Evolutionary conservation across 2,113 vertebrate genomes (phyloP), one percentile per base, ranked within the genome.

Genomic region (Saimiri boliviensis): DNA sequence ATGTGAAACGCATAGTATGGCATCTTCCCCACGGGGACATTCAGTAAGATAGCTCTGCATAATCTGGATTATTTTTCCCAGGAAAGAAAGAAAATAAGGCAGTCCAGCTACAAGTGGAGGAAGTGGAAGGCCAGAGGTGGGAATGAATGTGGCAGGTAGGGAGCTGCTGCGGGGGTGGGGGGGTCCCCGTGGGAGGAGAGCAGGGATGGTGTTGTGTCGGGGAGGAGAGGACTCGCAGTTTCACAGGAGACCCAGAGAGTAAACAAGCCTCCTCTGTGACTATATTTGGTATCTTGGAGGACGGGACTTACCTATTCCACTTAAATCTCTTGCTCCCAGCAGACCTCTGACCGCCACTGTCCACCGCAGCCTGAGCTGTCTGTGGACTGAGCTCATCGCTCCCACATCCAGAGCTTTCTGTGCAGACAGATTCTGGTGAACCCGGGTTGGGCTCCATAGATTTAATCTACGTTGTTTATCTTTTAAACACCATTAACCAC

Each of bases 401-500:
- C 42, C n/a, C 56, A 27, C 5, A 0, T 0, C 0, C 4, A 70
- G 56, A 54, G 80, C 84, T 3, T 10, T n/a, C 80, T 45, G 66
- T 35, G 37, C 14, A 35, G 32, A 52, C 49, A 13, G 76, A 66
- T 49, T 6, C 47, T 0, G 0, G 77, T 32, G 58, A 86, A 10
- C 74, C 2, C 40, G 42, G 81, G 85, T 94, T 93, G 40, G 35
- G 83, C 52, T 5, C 16, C 1, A 17, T n/a, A 90, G 95, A 86
- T 93, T 95, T 98, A 85, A 89, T 88, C 96, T 96, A 19, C 82
- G 68, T 77, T 97, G 97, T 98, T 98, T 98, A 97, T 98, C 98
- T 98, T 98, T 97, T 79, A 95, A 97, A 95, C 97, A 97, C 84
- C 95, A 93, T 97, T 98, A 98, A 98, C 98, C 96, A 98, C 97